Evolutionary conservation across 2,888 invertebrate species (phyloP).

Genomic region (Frankliniella fusca): DNA sequence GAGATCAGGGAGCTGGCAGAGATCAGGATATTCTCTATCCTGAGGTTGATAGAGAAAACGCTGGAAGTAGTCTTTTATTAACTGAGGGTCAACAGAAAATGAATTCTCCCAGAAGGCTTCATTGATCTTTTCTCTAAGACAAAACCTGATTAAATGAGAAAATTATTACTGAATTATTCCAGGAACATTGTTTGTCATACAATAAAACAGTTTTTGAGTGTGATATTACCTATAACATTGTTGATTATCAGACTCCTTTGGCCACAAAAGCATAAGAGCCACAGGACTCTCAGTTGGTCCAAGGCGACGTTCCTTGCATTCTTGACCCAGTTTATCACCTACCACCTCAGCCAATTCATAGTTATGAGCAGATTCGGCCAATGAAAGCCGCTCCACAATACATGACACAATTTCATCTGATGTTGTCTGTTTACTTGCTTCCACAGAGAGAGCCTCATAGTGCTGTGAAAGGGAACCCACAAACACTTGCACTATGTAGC

Average conservation of each 20-base stretch:
- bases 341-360: constrained; percentile 86
- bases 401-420: constrained; percentile 88
- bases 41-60: constrained; percentile 87
- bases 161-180: constrained; percentile 13
- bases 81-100: constrained; percentile 84
- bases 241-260: constrained; percentile 54
- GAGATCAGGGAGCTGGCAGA: constrained; percentile 91
- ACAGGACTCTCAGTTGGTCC: constrained; percentile 77
- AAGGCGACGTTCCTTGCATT: constrained; percentile 87
- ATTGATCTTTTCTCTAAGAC: constrained; percentile 78
- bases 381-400: constrained; percentile 69
- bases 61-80: constrained; percentile 87
- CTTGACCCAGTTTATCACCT: constrained; percentile 77
- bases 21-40: constrained; percentile 90
- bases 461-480: constrained; percentile 82
- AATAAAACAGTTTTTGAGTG: constrained; percentile 12
- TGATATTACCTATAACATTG: constrained; percentile 49
- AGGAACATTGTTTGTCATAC: not conserved
- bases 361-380: constrained; percentile 55
- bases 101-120: constrained; percentile 83
- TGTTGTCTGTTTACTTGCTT: constrained; percentile 87
- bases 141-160: constrained; percentile 60
- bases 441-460: constrained; percentile 84
- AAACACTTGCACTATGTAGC: constrained; percentile 66
- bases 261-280: constrained; percentile 79